Percentiles rank a stretch among this genome's conserved stretches.
Conservation (phyloP, 2,888 invertebrate genomes). For the Leptothorax acervorum region DNA sequence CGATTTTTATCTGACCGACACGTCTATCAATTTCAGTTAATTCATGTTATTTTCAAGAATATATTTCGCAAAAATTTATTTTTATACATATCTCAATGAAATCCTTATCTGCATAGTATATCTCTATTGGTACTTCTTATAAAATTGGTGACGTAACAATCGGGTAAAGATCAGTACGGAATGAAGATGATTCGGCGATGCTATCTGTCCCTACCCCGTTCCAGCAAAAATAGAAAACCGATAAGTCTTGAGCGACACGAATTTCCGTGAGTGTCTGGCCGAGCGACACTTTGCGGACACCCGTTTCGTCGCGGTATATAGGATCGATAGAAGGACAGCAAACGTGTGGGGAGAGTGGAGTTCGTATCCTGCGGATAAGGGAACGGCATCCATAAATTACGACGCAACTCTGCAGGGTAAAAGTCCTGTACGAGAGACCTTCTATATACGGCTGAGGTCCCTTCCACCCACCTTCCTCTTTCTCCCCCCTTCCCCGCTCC, state of each 20-base stretch:
- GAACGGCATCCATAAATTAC: conserved; percentile 86
- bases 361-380: conserved; percentile 85
- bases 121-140: neutral
- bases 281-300: conserved; percentile 70
- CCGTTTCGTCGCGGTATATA: conserved; percentile 82
- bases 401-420: conserved; percentile 84
- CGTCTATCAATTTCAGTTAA: too few species aligned
- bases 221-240: neutral
- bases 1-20: neutral
- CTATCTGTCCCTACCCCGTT: neutral
- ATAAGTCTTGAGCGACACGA: neutral
- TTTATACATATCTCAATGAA: neutral
- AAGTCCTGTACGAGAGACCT: conserved; percentile 85
- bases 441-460: conserved; percentile 77
- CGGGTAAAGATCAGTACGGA: neutral
- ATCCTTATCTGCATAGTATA: neutral
- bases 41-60: neutral
- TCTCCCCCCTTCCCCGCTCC: neutral
- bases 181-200: neutral
- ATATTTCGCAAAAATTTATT: conserved; percentile 2
- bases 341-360: conserved; percentile 83
- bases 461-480: conserved; percentile 50
- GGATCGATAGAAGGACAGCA: conserved; percentile 85
- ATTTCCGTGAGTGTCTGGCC: conserved; percentile 13
- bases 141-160: neutral